Percentiles rank a stretch among this genome's conserved stretches.
These are phyloP conservation scores for Myanophis thanlyinensis DNA, from an alignment of 2,113 vertebrate genomes.

Conservation along the genomic window DNA sequence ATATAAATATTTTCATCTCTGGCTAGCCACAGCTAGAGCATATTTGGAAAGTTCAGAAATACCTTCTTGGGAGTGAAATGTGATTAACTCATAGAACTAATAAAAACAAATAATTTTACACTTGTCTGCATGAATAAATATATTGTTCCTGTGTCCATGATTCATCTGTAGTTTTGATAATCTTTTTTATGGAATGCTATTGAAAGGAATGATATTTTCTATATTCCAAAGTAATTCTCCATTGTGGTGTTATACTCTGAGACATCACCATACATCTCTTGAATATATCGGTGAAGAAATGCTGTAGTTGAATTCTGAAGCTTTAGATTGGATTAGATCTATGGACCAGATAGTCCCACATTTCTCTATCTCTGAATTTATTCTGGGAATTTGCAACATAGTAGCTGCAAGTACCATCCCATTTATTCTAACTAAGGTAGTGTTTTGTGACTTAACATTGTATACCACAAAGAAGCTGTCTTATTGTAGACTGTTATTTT, in stretches of 20 bases:
- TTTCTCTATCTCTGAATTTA: background rate
- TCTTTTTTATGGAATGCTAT: background rate
- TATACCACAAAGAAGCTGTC: background rate
- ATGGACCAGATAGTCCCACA: background rate
- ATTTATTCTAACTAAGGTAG: background rate
- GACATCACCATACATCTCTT: background rate
- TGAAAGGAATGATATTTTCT: background rate
- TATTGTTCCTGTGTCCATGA: background rate
- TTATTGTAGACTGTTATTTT: background rate
- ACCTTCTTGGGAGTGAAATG: background rate
- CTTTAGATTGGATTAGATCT: background rate
- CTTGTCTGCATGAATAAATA: background rate
- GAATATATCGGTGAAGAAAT: background rate
- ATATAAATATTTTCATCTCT: constrained; percentile 9
- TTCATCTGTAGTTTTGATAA: background rate
- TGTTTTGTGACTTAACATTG: background rate
- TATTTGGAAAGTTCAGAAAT: constrained; percentile 11
- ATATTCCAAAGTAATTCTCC: background rate
- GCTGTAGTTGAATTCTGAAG: background rate
- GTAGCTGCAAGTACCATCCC: background rate
- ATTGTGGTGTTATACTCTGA: background rate
- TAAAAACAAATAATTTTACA: background rate
- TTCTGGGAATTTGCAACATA: background rate
- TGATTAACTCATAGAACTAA: background rate
- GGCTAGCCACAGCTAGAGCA: constrained; percentile 3